Percentiles rank a stretch among this genome's conserved stretches.
phyloP scores from a whole-genome alignment of 1,140 invertebrate genomes.

The Zaprionus davidi region DNA sequence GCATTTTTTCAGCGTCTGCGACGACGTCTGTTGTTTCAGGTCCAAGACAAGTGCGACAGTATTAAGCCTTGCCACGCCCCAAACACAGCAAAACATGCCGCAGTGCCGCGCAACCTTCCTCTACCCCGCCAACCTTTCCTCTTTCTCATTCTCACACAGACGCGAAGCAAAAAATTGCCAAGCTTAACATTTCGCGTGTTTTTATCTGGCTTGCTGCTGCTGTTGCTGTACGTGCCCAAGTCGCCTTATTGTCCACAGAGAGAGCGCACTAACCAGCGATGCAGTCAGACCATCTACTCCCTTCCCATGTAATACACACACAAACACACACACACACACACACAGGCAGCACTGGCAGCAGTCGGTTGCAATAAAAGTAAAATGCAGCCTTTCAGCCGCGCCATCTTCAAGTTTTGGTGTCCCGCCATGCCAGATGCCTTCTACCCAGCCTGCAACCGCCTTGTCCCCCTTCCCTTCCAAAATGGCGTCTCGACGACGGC shows the following conservation, averaged over 20 bases:
- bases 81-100: not conserved
- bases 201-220: conserved; percentile 31
- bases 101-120: not conserved
- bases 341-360: not conserved
- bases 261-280: conserved; percentile 52
- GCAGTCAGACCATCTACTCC: conserved; percentile 40
- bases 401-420: conserved; percentile 69
- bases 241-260: conserved; percentile 57
- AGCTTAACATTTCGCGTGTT: conserved; percentile 80
- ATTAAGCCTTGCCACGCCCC: conserved; percentile 67
- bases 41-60: conserved; percentile 80
- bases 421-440: conserved; percentile 1
- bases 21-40: conserved; percentile 77
- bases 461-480: conserved; percentile 23
- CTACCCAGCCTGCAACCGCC: conserved; percentile 1
- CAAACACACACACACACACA: not conserved
- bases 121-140: conserved; percentile 15
- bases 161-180: conserved; percentile 71
- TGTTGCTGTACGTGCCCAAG: conserved; percentile 67
- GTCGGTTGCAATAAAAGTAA: conserved; percentile 76
- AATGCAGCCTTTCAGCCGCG: conserved; percentile 66
- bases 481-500: conserved; percentile 70
- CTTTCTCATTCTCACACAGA: conserved; percentile 40
- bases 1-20: conserved; percentile 79
- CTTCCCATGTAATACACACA: not conserved